A percentile compares a stretch with the other conserved stretches of the same genome.
phyloP scores from a whole-genome alignment of 2,113 vertebrate species.

The Coreoperca whiteheadi region DNA sequence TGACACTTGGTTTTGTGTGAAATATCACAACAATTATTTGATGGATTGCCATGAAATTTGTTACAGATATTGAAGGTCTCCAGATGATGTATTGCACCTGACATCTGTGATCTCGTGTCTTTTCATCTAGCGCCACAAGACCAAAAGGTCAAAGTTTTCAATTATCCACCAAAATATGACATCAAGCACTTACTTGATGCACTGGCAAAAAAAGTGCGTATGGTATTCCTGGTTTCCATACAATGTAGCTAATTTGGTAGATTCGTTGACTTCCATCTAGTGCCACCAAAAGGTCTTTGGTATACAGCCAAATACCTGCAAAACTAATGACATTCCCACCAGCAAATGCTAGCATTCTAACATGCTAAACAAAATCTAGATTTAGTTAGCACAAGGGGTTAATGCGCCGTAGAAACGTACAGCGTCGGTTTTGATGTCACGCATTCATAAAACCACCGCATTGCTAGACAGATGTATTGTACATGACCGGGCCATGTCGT shows the following conservation, averaged over 20 bases:
- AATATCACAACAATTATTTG: not conserved
- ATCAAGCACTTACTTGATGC: not conserved
- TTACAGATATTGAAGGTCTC: not conserved
- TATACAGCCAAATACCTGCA: not conserved
- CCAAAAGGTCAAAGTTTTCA: not conserved
- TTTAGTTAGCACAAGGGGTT: too few relatives aligned
- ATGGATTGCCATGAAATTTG: conserved; percentile 30
- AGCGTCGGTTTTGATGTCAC: too few relatives aligned
- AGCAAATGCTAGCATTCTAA: too few relatives aligned
- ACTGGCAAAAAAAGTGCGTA: not conserved
- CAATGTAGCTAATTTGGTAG: not conserved
- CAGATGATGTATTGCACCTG: not conserved
- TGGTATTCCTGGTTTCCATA: not conserved
- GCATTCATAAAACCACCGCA: too few relatives aligned
- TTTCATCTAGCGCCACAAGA: not conserved
- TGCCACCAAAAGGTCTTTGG: not conserved
- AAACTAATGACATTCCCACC: not conserved
- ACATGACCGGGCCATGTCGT: too few relatives aligned
- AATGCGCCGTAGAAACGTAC: too few relatives aligned
- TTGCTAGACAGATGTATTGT: too few relatives aligned
- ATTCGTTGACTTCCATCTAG: not conserved
- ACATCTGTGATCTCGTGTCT: not conserved
- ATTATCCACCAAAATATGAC: not conserved
- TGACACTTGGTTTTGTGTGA: not conserved
- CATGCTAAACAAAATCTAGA: not conserved